A percentile compares a stretch with the other conserved stretches of the same genome.
Conservation (phyloP, 2,888 invertebrate species). For the Zygaena filipendulae region DNA sequence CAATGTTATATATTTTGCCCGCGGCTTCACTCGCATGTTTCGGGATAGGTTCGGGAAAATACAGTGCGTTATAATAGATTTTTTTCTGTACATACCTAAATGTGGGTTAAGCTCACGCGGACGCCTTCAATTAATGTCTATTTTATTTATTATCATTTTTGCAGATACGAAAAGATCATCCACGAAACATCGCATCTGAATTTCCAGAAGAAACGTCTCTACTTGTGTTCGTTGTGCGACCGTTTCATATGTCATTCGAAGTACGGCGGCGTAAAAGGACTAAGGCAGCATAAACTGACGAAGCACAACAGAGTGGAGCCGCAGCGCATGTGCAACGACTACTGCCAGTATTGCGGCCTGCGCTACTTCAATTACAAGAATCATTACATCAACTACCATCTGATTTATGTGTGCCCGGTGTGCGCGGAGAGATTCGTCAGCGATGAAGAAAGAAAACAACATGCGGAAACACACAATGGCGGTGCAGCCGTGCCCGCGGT, state of each 20-base stretch:
- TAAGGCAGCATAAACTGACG: slow-evolving; percentile 5
- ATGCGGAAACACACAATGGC: too few species aligned
- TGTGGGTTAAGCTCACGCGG: too few species aligned
- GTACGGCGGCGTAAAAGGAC: too few species aligned
- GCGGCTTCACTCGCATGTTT: too few species aligned
- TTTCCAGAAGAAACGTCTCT: slow-evolving; percentile 4
- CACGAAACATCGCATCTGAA: slow-evolving; percentile 15
- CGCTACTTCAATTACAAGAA: slow-evolving; percentile 9
- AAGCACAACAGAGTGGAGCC: slow-evolving; percentile 10
- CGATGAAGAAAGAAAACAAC: neutral
- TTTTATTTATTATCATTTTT: slow-evolving; percentile 7
- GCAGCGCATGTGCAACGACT: neutral
- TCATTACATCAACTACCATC: slow-evolving; percentile 16
- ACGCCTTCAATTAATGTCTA: too few species aligned
- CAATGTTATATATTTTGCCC: neutral
- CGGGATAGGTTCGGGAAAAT: too few species aligned
- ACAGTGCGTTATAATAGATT: neutral
- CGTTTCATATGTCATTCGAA: slow-evolving; percentile 14
- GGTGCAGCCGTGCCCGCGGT: too few species aligned
- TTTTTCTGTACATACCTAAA: neutral
- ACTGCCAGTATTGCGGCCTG: slow-evolving; percentile 13
- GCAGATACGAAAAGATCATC: slow-evolving; percentile 14
- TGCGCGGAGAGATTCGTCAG: slow-evolving; percentile 2
- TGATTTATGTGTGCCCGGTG: neutral
- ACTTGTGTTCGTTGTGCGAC: slow-evolving; percentile 17